Base-by-base conservation (phyloP, 2,113 vertebrate genomes). In the Motacilla alba region DNA sequence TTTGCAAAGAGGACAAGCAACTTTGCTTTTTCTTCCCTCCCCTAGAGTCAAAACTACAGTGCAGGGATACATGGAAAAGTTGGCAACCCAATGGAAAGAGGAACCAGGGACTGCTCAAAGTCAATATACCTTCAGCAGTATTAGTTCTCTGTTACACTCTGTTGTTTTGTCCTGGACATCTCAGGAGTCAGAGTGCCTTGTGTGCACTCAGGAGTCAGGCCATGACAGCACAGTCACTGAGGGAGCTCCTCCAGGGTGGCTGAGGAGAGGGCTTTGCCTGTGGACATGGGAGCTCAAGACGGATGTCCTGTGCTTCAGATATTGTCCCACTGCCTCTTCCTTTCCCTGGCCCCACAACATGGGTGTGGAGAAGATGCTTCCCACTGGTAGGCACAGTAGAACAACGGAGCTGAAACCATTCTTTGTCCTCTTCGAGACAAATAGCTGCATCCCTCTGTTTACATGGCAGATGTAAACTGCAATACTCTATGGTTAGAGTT, bases 261-360 rank as follows among this genome's bases (percentile, higher is more conserved):
- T 83, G 44, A 56, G 59, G n/a, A 52, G 37, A 33, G 2, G 13
- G 17, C 18, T 55, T 62, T 60, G 56, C 49, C 37, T 78, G 39
- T 0, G 0, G 19, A 35, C 7, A 2, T 4, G 9, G 11, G 12
- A 17, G 2, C 15, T 82, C 60, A 43, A 41, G 26, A n/a, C 4
- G 1, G 21, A 39, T 83, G 24, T 64, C 27, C 33, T 43, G 13
- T 63, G 41, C 35, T 75, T 63, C 60, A 78, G 28, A 17, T 21
- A 16, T 11, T 66, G 27, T 69, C 39, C 55, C 41, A 30, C 35
- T 53, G 9, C 14, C 23, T 73, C 55, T 80, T 55, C 35, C 12
- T 60, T 67, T 46, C n/a, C 27, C 31, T 75, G 43, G 15, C 58
- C 47, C 39, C 14, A 35, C 8, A 47, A 33, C 44, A 44, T 35